phyloP scores from a whole-genome alignment of 2,113 vertebrate genomes.

The Pholis gunnellus region DNA sequence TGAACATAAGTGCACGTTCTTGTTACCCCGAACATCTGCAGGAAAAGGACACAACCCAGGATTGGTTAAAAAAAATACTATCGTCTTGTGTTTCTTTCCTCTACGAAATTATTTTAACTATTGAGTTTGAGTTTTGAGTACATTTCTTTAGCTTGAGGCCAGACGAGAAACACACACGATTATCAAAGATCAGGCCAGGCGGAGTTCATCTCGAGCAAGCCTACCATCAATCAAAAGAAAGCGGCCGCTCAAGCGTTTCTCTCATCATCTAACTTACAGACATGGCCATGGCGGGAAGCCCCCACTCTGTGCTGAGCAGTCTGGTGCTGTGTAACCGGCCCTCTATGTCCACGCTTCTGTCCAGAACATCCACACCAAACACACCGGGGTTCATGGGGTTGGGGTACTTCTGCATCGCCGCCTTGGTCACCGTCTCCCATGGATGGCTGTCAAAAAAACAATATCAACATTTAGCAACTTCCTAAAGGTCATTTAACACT shows the following conservation, averaged over 20 bases:
- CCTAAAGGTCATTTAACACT: background rate
- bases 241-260: background rate
- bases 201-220: background rate
- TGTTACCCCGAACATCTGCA: constrained; percentile 91
- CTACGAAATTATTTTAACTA: background rate
- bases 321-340: constrained; percentile 94
- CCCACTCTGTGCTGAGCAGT: constrained; percentile 97
- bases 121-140: background rate
- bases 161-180: too few relatives aligned
- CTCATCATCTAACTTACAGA: constrained; percentile 83
- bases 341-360: constrained; percentile 86
- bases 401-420: constrained; percentile 98
- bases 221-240: background rate
- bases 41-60: constrained; percentile 26
- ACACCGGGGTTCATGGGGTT: constrained; percentile 98
- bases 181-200: background rate
- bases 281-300: constrained; percentile 93
- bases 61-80: background rate
- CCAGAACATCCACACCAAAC: constrained; percentile 95
- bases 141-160: background rate
- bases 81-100: background rate
- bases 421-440: constrained; percentile 96
- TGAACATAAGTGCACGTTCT: constrained; percentile 94
- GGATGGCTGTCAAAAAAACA: constrained; percentile 87
- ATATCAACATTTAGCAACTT: background rate